Evolutionary conservation across 2,888 invertebrate species (phyloP).

Genomic region (Tachina fera): DNA sequence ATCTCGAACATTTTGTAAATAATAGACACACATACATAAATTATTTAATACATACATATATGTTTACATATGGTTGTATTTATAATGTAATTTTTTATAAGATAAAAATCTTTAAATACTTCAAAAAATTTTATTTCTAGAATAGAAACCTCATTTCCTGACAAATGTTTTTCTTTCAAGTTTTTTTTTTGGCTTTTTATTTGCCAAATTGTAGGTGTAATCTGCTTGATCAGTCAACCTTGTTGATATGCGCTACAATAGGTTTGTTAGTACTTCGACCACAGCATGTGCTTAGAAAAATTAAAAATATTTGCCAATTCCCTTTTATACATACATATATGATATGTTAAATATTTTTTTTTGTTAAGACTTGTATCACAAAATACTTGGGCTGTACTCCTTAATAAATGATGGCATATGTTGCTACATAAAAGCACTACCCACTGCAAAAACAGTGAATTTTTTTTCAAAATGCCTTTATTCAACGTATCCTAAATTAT

Average conservation of each 20-base stretch:
- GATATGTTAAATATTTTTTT: no score
- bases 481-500: no score
- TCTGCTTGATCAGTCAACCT: slow-evolving; percentile 23
- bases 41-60: background rate
- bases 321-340: no score
- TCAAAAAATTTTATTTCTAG: background rate
- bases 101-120: background rate
- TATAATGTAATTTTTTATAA: no score
- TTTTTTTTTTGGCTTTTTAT: background rate
- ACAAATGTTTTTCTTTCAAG: no score
- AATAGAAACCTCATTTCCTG: slow-evolving; percentile 34
- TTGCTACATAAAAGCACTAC: no score
- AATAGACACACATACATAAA: background rate
- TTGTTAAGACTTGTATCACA: no score
- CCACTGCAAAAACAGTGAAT: no score
- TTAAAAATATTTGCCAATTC: no score
- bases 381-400: no score
- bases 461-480: no score
- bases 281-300: background rate
- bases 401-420: no score
- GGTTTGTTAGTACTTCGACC: background rate
- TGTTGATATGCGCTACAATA: slow-evolving; percentile 15
- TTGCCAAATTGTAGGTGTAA: slow-evolving; percentile 49
- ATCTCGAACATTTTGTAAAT: background rate
- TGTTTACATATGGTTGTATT: background rate